These are phyloP conservation scores for Mimachlamys varia DNA, from an alignment of 2,888 invertebrate genomes.

Conservation along the genomic window DNA sequence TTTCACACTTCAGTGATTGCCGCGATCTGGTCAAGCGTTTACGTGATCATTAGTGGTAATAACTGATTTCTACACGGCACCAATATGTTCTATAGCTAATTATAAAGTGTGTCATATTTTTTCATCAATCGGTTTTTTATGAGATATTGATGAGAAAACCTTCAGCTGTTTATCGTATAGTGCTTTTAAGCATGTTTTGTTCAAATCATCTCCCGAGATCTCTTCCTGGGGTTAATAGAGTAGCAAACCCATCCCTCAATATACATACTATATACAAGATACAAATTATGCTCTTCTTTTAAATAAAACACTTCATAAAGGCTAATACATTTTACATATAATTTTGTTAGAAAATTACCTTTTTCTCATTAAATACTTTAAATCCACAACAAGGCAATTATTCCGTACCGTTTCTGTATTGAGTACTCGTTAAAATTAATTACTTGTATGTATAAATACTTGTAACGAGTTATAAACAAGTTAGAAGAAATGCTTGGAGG, in stretches of 20 bases:
- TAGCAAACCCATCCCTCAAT: not conserved
- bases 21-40: conserved; percentile 23
- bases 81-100: not conserved
- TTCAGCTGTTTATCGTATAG: not conserved
- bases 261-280: not conserved
- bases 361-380: too few relatives aligned
- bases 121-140: not conserved
- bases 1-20: conserved; percentile 20
- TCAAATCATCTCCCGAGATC: not conserved
- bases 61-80: not conserved
- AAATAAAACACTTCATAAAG: too few relatives aligned
- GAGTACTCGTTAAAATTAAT: too few relatives aligned
- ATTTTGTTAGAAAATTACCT: too few relatives aligned
- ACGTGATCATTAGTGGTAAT: not conserved
- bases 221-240: not conserved
- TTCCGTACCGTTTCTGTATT: too few relatives aligned
- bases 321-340: too few relatives aligned
- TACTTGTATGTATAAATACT: too few relatives aligned
- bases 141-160: not conserved
- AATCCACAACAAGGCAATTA: too few relatives aligned
- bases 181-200: not conserved
- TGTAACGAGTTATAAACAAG: too few relatives aligned
- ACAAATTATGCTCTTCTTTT: too few relatives aligned
- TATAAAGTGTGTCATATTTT: not conserved
- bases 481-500: too few relatives aligned